A percentile compares a stretch with the other conserved stretches of the same genome.
Evolutionary conservation across 2,113 vertebrate species (phyloP).

Genomic region (Neotoma lepida): DNA sequence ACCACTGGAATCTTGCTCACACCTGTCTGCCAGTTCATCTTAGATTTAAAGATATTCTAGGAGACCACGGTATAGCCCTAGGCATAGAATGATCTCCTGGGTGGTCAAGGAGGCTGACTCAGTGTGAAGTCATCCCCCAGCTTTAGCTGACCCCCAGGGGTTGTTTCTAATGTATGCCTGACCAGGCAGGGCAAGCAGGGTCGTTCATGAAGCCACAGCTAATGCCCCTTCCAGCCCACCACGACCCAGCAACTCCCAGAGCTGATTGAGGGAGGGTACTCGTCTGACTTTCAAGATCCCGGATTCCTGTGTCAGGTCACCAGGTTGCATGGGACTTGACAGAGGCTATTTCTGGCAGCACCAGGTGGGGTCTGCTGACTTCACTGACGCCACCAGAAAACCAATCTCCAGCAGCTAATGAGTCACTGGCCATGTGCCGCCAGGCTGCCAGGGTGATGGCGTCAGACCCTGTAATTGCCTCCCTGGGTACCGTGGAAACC

Average conservation of each 20-base stretch:
- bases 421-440: not conserved
- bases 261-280: not conserved
- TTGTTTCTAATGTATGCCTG: not conserved
- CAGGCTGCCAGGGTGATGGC: not conserved
- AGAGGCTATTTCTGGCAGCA: not conserved
- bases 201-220: no score
- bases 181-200: not conserved
- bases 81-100: rapidly evolving
- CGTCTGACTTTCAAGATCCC: not conserved
- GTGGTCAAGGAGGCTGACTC: not conserved
- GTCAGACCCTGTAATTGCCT: constrained; percentile 14
- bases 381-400: not conserved
- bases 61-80: not conserved
- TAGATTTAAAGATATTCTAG: not conserved
- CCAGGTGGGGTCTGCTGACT: not conserved
- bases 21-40: not conserved
- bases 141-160: not conserved
- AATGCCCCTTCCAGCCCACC: not conserved
- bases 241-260: not conserved
- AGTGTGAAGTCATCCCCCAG: not conserved
- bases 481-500: constrained; percentile 1
- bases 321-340: not conserved
- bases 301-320: not conserved
- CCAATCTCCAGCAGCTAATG: not conserved
- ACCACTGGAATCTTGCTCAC: rapidly evolving